Evolutionary conservation across 2,888 invertebrate genomes (phyloP), one percentile per base, ranked within the genome.

Genomic region (Neuroscelio doddi): DNA sequence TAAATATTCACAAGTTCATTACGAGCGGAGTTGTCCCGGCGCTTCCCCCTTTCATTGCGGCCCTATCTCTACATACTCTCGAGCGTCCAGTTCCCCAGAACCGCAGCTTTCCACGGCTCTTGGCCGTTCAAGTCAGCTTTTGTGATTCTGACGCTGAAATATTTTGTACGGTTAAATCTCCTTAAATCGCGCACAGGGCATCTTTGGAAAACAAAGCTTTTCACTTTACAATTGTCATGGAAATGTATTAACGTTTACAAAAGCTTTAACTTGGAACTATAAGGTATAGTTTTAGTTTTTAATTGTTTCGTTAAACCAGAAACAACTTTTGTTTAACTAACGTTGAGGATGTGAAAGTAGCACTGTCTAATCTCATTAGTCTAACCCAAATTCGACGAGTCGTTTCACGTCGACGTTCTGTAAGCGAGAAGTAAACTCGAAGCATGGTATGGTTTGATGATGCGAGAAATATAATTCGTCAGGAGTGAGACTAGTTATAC

Each of bases 1-100:
- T 82, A 81, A 82, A 82, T 82, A 82, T 82, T 82, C 82, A 82
- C 81, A 81, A 82, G 81, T 82, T 82, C 82, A 76, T 79, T 79
- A 79, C 74, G 75, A 75, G 70, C 71, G 16, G 65, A 76, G 75
- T 69, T 72, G 69, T 12, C 29, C 12, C 44, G 15, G 26, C 38
- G 66, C 36, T 59, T 62, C 52, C 38, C 55, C 64, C 70, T 72
- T 68, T 64, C 64, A 53, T 64, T 68, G 41, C 55, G 53, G 38
- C 52, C 50, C 42, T 64, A 52, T 67, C 65, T 56, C 68, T 62
- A 32, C 50, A 50, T 53, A 50, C 65, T 69, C 45, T 61, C 64
- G 50, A 57, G 59, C 61, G 52, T 59, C 58, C 59, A 64, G 53
- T 56, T 62, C 57, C 55, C 45, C 59, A 64, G 61, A 64, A 64